Evolutionary conservation across 2,888 invertebrate species (phyloP).

Genomic region (Lithophane leautieri): DNA sequence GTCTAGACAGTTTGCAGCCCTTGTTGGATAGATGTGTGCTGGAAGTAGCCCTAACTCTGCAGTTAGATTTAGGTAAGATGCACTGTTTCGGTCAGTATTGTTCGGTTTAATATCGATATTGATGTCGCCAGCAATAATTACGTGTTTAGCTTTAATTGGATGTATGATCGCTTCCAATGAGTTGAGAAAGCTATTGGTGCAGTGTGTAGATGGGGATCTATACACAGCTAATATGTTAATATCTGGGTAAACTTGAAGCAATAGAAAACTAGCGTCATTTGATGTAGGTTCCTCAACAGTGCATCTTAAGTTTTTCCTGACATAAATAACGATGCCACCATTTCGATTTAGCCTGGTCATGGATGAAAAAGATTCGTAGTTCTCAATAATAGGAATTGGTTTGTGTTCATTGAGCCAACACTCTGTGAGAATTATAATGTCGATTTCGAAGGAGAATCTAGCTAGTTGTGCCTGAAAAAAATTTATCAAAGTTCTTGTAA

Average conservation of each 20-base stretch:
- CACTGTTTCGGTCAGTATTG: neutral
- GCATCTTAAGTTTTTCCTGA: neutral
- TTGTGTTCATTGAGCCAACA: neutral
- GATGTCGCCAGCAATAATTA: neutral
- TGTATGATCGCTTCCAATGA: neutral
- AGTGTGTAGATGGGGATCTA: neutral
- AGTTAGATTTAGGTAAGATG: neutral
- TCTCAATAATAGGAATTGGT: neutral
- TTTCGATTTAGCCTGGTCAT: neutral
- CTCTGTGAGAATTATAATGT: neutral
- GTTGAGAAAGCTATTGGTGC: neutral
- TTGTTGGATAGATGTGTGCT: neutral
- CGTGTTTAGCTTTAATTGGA: neutral
- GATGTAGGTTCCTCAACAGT: neutral
- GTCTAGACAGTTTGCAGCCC: neutral
- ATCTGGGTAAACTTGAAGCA: neutral
- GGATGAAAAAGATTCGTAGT: neutral
- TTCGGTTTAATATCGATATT: neutral
- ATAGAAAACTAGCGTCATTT: neutral
- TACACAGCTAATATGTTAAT: neutral
- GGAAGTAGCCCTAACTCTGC: neutral
- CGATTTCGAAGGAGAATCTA: neutral
- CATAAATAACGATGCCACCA: neutral
- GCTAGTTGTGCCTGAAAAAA: neutral
- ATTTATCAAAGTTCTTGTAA: neutral